phyloP scores from a whole-genome alignment of 2,113 vertebrate genomes.

The Brachypteracias leptosomus region DNA sequence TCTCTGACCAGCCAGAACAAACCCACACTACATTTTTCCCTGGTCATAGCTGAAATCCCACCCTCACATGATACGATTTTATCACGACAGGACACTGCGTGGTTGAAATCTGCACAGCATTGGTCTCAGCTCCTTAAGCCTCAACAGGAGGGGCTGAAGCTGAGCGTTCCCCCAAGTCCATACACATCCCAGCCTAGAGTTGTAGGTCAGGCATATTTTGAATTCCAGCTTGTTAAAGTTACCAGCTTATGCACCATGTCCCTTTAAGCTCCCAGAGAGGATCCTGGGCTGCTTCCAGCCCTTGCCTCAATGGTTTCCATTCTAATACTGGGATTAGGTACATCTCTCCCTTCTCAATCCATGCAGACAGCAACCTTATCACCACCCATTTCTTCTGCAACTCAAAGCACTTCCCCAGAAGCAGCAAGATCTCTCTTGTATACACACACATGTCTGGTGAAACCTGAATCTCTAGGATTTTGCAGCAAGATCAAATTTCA shows the following conservation, averaged over 20 bases:
- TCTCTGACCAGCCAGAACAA: not conserved
- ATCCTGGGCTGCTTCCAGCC: not conserved
- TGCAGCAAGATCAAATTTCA: not conserved
- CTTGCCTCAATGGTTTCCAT: not conserved
- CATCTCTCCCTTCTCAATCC: not conserved
- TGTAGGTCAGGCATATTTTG: conserved; percentile 21
- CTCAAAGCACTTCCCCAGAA: not conserved
- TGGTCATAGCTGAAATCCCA: not conserved
- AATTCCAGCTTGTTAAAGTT: conserved; percentile 23
- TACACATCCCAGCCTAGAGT: not conserved
- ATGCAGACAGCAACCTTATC: not conserved
- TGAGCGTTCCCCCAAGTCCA: not conserved
- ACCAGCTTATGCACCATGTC: not conserved
- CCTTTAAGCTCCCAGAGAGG: not conserved
- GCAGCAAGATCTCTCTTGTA: not conserved
- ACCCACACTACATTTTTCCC: not conserved
- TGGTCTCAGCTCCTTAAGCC: rapidly evolving
- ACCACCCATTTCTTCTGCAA: not conserved
- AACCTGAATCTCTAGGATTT: not conserved
- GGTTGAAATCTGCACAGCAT: not conserved
- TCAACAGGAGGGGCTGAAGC: not conserved
- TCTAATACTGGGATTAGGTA: not conserved
- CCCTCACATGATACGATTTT: rapidly evolving
- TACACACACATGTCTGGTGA: rapidly evolving
- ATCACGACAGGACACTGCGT: not conserved